These are phyloP conservation scores for Epinotia nisella DNA, from an alignment of 2,888 invertebrate species.

Conservation along the genomic window DNA sequence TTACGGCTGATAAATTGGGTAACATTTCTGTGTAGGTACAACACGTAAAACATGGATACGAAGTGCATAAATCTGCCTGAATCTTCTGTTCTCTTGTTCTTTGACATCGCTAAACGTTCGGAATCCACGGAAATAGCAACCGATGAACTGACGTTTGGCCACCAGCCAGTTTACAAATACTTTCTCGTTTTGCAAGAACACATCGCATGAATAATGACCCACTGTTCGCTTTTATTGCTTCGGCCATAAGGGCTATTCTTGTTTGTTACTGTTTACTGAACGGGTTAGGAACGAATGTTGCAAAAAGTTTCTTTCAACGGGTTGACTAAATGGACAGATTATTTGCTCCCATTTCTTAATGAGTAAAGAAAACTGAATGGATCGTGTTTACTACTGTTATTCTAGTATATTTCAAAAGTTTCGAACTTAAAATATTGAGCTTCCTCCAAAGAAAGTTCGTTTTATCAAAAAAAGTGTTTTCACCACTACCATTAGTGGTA, in stretches of 20 bases:
- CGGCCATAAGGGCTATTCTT: slow-evolving; percentile 23
- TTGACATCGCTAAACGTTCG: slow-evolving; percentile 55
- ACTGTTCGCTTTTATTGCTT: slow-evolving; percentile 23
- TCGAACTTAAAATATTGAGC: too few relatives aligned
- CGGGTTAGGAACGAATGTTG: slow-evolving; percentile 25
- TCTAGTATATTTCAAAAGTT: too few relatives aligned
- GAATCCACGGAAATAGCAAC: slow-evolving; percentile 70
- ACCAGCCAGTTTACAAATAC: slow-evolving; percentile 53
- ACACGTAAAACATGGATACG: too few relatives aligned
- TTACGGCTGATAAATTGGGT: too few relatives aligned
- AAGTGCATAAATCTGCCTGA: slow-evolving; percentile 20
- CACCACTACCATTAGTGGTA: too few relatives aligned
- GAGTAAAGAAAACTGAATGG: slow-evolving; percentile 18
- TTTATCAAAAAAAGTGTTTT: too few relatives aligned
- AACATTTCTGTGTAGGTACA: too few relatives aligned
- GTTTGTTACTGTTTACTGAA: background rate
- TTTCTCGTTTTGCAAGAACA: slow-evolving; percentile 44
- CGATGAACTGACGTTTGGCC: slow-evolving; percentile 64
- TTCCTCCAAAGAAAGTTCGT: too few relatives aligned
- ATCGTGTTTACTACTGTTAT: slow-evolving; percentile 20
- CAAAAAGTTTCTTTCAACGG: slow-evolving; percentile 38
- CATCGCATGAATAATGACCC: slow-evolving; percentile 25
- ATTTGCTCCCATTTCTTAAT: slow-evolving; percentile 14
- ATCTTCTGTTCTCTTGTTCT: slow-evolving; percentile 46
- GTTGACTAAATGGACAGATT: slow-evolving; percentile 36